phyloP scores from a whole-genome alignment of 2,797 vertebrate species.

The Lacerta agilis region DNA sequence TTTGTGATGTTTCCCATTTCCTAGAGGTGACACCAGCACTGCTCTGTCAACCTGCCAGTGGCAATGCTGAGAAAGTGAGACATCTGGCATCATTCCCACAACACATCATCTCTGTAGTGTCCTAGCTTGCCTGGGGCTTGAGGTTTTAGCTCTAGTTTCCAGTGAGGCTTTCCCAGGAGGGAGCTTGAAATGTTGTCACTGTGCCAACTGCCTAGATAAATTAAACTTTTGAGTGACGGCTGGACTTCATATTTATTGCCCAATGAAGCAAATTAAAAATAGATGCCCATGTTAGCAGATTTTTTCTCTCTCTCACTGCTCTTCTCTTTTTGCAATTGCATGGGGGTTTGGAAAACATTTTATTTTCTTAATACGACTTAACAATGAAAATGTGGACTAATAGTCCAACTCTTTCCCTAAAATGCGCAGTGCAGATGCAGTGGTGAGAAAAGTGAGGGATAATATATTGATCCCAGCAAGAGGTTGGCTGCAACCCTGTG shows the following conservation, averaged over 20 bases:
- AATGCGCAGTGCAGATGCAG: background rate
- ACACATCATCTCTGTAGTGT: conserved; percentile 24
- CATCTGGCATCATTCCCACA: conserved; percentile 40
- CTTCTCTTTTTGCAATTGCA: background rate
- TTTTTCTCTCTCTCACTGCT: background rate
- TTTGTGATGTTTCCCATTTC: background rate
- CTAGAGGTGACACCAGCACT: conserved; percentile 9
- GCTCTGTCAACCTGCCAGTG: conserved; percentile 14
- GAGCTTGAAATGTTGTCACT: conserved; percentile 21
- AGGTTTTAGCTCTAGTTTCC: conserved; percentile 31
- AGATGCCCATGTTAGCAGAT: background rate
- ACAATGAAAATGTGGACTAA: background rate
- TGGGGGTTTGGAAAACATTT: background rate
- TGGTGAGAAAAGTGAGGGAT: background rate
- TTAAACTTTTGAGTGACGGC: conserved; percentile 28
- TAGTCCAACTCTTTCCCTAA: too few species aligned
- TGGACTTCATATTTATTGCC: conserved; percentile 36
- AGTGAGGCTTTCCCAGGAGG: conserved; percentile 27
- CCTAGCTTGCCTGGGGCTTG: conserved; percentile 28
- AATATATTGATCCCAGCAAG: background rate
- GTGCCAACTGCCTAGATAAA: conserved; percentile 26
- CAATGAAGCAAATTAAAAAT: conserved; percentile 14
- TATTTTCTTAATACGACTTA: background rate
- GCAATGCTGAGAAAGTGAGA: conserved; percentile 25
- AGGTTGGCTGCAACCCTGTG: background rate